phyloP scores from a whole-genome alignment of 2,797 vertebrate genomes.

The Gobio occitaniae region DNA sequence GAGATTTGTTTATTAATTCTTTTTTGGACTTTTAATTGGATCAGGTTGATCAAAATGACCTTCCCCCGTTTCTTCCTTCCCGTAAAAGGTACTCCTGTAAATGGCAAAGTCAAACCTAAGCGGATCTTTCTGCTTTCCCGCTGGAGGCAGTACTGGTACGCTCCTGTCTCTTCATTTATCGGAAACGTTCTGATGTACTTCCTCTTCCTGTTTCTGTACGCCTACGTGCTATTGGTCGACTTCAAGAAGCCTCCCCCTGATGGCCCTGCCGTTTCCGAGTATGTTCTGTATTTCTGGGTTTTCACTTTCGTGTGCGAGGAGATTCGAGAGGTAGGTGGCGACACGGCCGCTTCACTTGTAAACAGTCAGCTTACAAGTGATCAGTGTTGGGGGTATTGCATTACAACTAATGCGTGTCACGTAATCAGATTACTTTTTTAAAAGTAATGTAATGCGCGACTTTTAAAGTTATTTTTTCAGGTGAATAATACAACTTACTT shows the following conservation, averaged over 20 bases:
- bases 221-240: conserved; percentile 86
- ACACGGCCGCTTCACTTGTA: neutral
- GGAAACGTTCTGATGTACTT: conserved; percentile 93
- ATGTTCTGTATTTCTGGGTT: conserved; percentile 89
- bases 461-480: neutral
- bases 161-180: conserved; percentile 87
- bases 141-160: conserved; percentile 90
- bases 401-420: neutral
- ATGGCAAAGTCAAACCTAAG: neutral
- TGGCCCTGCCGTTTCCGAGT: conserved; percentile 75
- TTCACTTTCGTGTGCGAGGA: conserved; percentile 92
- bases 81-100: conserved; percentile 34
- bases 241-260: conserved; percentile 70
- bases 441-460: neutral
- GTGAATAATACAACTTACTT: neutral
- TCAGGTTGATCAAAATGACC: neutral
- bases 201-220: conserved; percentile 89
- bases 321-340: conserved; percentile 79
- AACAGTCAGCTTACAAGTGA: neutral
- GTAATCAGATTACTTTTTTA: neutral
- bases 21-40: neutral
- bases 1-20: neutral
- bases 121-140: conserved; percentile 74
- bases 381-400: neutral
- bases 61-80: neutral